A percentile compares a stretch with the other conserved stretches of the same genome.
These are phyloP conservation scores for Orcinus orca DNA, from an alignment of 2,113 vertebrate species.

Conservation along the genomic window DNA sequence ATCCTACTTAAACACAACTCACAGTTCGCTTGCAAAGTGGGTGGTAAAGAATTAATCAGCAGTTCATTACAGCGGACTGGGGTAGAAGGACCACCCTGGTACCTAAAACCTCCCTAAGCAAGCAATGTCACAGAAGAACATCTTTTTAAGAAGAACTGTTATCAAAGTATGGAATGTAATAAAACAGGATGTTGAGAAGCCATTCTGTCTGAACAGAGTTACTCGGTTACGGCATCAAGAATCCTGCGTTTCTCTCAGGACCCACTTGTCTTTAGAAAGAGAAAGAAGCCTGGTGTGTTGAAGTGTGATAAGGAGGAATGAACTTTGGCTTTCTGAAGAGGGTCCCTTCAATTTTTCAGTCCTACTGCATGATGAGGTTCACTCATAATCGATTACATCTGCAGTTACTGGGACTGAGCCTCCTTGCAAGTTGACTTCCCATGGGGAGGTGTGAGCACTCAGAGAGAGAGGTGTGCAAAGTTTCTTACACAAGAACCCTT, in stretches of 20 bases:
- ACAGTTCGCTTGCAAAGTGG: slow-evolving; percentile 4
- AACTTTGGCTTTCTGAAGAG: not conserved
- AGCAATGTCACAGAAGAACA: not conserved
- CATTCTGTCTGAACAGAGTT: not conserved
- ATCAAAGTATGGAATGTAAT: not conserved
- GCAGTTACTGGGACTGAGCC: not conserved
- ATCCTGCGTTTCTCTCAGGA: not conserved
- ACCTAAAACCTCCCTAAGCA: not conserved
- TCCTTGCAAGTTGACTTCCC: not conserved
- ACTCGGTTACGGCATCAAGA: not conserved
- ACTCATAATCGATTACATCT: not conserved
- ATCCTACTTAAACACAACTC: slow-evolving; percentile 32
- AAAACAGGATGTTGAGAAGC: not conserved
- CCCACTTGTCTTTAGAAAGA: not conserved
- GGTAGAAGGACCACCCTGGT: not conserved
- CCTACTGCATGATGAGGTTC: not conserved
- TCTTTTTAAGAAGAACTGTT: not conserved
- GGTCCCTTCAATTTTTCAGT: not conserved
- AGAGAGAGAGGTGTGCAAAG: too few species aligned
- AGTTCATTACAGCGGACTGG: not conserved
- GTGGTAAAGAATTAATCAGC: not conserved
- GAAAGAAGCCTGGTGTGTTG: not conserved
- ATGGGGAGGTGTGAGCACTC: not conserved
- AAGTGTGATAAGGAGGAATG: not conserved
- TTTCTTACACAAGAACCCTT: not conserved